phyloP scores from a whole-genome alignment of 2,113 vertebrate species.

The Toxotes chatareus region DNA sequence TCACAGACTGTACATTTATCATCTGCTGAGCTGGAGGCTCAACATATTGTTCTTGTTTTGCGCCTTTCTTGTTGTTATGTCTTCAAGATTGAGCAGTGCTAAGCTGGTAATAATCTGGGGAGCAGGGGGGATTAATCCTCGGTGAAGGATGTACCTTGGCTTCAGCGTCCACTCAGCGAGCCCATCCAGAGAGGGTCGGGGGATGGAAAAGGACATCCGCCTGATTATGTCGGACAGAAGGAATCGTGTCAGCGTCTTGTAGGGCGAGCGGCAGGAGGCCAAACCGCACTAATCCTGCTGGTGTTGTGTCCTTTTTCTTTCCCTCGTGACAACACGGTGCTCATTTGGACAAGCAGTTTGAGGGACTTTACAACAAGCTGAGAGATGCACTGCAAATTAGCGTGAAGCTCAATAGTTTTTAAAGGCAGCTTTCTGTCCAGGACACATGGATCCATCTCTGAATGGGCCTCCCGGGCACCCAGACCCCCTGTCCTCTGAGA shows the following conservation, averaged over 20 bases:
- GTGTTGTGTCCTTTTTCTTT: conserved; percentile 67
- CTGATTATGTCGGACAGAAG: conserved; percentile 74
- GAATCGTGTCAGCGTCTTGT: conserved; percentile 72
- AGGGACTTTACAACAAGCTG: conserved; percentile 9
- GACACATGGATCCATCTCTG: too few species aligned
- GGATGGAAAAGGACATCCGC: conserved; percentile 70
- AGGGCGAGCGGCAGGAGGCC: conserved; percentile 41
- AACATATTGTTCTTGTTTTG: conserved; percentile 73
- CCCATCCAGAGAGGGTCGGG: conserved; percentile 21
- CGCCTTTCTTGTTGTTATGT: conserved; percentile 67
- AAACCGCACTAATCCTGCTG: conserved; percentile 80
- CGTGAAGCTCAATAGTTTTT: background rate
- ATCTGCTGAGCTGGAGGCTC: conserved; percentile 41
- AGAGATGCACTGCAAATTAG: conserved; percentile 1
- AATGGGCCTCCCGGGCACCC: too few species aligned
- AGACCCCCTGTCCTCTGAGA: too few species aligned
- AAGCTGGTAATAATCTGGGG: conserved; percentile 76
- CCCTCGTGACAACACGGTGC: conserved; percentile 73
- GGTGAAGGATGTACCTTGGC: conserved; percentile 45
- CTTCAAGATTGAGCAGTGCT: conserved; percentile 74
- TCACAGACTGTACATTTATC: conserved; percentile 55
- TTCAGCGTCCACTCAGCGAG: conserved; percentile 37
- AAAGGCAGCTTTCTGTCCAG: background rate
- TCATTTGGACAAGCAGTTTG: conserved; percentile 81
- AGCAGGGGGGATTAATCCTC: conserved; percentile 73